Conservation (phyloP, 2,113 vertebrate species). For the Butorides virescens region DNA sequence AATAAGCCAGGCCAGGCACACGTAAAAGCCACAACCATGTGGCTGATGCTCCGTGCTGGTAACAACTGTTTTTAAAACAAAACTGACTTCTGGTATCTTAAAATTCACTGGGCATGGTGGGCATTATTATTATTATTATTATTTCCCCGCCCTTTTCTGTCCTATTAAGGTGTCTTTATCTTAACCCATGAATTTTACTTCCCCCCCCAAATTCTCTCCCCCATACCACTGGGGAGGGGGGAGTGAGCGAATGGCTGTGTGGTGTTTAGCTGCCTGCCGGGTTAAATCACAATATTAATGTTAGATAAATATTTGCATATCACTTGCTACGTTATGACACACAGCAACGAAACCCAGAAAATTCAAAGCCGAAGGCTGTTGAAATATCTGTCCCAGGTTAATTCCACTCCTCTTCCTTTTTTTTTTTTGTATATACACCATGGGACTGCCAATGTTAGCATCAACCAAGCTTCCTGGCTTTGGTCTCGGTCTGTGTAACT, state of each 20-base stretch:
- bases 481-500: background rate
- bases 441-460: background rate
- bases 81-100: background rate
- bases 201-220: too few species aligned
- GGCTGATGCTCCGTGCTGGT: background rate
- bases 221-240: too few species aligned
- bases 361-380: background rate
- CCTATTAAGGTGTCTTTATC: too few species aligned
- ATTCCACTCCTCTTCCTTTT: background rate
- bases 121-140: too few species aligned
- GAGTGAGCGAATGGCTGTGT: too few species aligned
- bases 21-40: background rate
- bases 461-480: background rate
- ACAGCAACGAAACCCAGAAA: slow-evolving; percentile 5
- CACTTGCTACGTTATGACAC: background rate
- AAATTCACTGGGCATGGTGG: background rate
- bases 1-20: background rate
- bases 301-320: too few species aligned
- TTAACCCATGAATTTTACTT: too few species aligned
- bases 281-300: too few species aligned
- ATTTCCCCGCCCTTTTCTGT: too few species aligned
- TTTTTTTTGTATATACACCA: background rate
- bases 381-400: background rate
- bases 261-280: too few species aligned
- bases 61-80: background rate